Evolutionary conservation across 2,888 invertebrate species (phyloP), one percentile per base, ranked within the genome.

Genomic region (Mythimna albipuncta): DNA sequence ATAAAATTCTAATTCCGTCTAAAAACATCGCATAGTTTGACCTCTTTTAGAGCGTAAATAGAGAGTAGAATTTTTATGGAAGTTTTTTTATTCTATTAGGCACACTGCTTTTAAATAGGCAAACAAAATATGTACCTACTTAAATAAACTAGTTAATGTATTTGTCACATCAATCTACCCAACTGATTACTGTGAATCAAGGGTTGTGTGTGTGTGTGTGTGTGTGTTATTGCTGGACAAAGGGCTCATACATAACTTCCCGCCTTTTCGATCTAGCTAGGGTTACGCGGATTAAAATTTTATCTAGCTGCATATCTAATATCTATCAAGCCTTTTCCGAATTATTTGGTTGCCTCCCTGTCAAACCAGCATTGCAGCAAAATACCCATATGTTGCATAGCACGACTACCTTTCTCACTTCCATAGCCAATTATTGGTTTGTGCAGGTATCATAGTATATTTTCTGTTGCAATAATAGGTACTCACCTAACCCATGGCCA

Each of bases 401-500:
- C 10, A 50, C 2, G 10, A 58, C 19, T 35, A 19, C 35, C 19
- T 38, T 6, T 38, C 1, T 11, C 35, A 35, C 6, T n/a, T 41
- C 13, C 3, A 41, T 3, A n/a, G 21, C 6, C 13, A 59, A 41
- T 58, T 13, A 21, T 1, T 41, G 21, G 11, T n/a, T 21, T 41
- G 6, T 10, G 16, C 1, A 35, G 38, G 59, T 13, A 13, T 13
- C n/a, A 38, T 26, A 5, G 7, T 55, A 13, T 41, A 55, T 44
- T 44, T 44, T 66, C 6, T 7, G 44, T 21, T 21, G 32, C 6
- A 10, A 35, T 32, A 6, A 62, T 74, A 26, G 26, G 26, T 26
- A 74, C 74, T 76, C 50, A 35, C 81, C 21, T 69, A 7, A 83
- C 44, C 11, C 16, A 81, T 2, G 81, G 81, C 79, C 79, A 81